Percentiles rank a stretch among this genome's conserved stretches.
These are phyloP conservation scores for Eudyptes chrysolophus DNA, from an alignment of 2,113 vertebrate genomes.

Conservation along the genomic window DNA sequence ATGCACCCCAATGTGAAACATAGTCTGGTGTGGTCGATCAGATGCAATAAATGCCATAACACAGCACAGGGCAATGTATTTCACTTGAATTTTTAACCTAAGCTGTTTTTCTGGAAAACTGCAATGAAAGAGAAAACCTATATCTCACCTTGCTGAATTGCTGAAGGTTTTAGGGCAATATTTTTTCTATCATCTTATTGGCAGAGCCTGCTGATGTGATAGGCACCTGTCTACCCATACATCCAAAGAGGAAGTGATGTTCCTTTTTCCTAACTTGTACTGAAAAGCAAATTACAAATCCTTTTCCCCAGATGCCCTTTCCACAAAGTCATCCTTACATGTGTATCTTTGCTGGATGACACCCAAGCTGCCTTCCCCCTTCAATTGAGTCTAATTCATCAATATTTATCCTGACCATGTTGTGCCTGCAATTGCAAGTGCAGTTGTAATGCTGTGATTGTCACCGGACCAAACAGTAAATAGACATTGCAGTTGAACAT, in stretches of 20 bases:
- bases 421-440: conserved; percentile 12
- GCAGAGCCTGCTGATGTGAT: background rate
- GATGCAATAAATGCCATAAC: background rate
- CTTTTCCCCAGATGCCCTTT: background rate
- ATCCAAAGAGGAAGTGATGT: background rate
- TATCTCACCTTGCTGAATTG: background rate
- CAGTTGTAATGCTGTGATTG: background rate
- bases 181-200: background rate
- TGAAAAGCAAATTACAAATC: background rate
- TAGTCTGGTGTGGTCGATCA: background rate
- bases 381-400: conserved; percentile 37
- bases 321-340: background rate
- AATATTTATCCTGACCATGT: conserved; percentile 45
- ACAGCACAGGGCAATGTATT: background rate
- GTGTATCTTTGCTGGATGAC: background rate
- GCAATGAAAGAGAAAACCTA: background rate
- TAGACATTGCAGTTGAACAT: background rate
- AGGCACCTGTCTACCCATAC: background rate
- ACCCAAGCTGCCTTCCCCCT: background rate
- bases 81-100: background rate
- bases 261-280: background rate
- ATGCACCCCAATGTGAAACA: background rate
- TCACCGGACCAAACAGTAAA: conserved; percentile 47
- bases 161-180: background rate
- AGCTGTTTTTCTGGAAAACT: background rate